A percentile compares a stretch with the other conserved stretches of the same genome.
Evolutionary conservation across 2,888 invertebrate genomes (phyloP).

Genomic region (Phaedon cochleariae): DNA sequence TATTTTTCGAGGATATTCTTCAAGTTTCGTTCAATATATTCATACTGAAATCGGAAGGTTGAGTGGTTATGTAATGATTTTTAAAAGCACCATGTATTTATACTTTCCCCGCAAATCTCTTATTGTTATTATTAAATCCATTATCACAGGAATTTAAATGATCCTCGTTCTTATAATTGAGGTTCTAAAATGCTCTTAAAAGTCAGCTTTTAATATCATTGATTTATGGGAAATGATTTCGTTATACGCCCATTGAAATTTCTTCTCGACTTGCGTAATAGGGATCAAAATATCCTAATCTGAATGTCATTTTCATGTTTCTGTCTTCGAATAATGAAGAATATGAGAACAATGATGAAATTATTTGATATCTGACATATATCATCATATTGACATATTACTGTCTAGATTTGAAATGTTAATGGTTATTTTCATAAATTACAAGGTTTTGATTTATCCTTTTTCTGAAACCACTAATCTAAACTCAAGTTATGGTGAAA

Average conservation of each 20-base stretch:
- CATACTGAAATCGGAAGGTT: background rate
- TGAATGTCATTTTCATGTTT: background rate
- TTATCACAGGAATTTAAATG: background rate
- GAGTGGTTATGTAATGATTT: background rate
- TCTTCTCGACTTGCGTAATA: background rate
- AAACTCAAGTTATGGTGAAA: background rate
- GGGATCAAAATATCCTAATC: background rate
- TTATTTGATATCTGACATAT: background rate
- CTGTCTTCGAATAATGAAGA: background rate
- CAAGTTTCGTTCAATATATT: background rate
- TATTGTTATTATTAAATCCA: background rate
- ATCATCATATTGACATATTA: background rate
- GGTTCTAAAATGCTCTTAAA: background rate
- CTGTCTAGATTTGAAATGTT: background rate
- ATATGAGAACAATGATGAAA: background rate
- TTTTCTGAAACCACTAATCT: background rate
- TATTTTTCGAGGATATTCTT: too few relatives aligned
- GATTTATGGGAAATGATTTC: background rate
- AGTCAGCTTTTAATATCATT: background rate
- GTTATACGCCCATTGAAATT: background rate
- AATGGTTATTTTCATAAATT: background rate
- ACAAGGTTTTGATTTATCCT: background rate
- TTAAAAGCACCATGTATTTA: background rate
- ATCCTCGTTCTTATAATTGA: background rate
- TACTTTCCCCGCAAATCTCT: background rate